phyloP scores from a whole-genome alignment of 2,888 invertebrate genomes.

The Heteromyza rotundicornis region DNA sequence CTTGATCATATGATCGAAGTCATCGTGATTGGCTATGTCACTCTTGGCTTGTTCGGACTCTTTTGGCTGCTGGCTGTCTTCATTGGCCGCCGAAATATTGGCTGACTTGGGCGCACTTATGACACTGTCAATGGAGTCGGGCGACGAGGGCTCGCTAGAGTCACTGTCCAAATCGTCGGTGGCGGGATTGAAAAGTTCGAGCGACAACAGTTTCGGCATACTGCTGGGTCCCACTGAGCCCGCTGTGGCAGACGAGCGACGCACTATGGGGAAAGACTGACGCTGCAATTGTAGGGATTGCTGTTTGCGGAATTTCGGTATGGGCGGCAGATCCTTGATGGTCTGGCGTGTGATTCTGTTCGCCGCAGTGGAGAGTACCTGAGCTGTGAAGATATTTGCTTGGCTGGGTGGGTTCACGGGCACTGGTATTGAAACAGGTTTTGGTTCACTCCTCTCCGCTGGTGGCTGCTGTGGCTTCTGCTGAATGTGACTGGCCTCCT shows the following conservation, averaged over 20 bases:
- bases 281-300: slow-evolving; percentile 57
- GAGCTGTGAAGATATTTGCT: neutral
- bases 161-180: slow-evolving; percentile 91
- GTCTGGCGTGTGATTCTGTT: slow-evolving; percentile 69
- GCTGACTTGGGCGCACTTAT: slow-evolving; percentile 70
- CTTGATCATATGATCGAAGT: slow-evolving; percentile 26
- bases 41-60: slow-evolving; percentile 26
- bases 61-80: slow-evolving; percentile 24
- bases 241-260: slow-evolving; percentile 66
- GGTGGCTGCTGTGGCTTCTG: slow-evolving; percentile 55
- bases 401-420: neutral
- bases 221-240: slow-evolving; percentile 67
- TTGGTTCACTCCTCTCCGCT: slow-evolving; percentile 47
- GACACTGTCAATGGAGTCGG: slow-evolving; percentile 85
- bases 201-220: slow-evolving; percentile 77
- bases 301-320: slow-evolving; percentile 66
- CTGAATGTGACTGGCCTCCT: slow-evolving; percentile 48
- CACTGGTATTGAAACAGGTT: neutral
- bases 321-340: slow-evolving; percentile 69
- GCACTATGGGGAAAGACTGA: slow-evolving; percentile 72
- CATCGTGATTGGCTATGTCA: slow-evolving; percentile 25
- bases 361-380: slow-evolving; percentile 15
- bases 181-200: slow-evolving; percentile 89
- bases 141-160: slow-evolving; percentile 82
- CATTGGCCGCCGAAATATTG: slow-evolving; percentile 25